Evolutionary conservation across 1,140 invertebrate genomes (phyloP).

Genomic region (Asobara japonica): DNA sequence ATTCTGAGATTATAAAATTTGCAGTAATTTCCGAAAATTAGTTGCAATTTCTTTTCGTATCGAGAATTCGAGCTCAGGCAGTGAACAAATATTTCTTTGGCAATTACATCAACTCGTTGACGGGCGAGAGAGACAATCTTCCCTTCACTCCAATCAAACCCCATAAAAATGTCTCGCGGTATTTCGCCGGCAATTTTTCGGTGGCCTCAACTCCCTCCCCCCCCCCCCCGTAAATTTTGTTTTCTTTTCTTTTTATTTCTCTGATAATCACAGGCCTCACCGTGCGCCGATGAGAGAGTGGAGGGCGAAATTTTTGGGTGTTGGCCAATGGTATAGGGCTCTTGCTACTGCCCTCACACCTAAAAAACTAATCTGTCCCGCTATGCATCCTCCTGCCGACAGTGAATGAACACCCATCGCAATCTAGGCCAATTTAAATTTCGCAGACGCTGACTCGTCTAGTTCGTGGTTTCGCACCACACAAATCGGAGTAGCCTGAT

Average conservation of each 20-base stretch:
- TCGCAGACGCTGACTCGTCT: constrained; percentile 46
- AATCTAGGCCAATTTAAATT: constrained; percentile 60
- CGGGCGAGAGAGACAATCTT: constrained; percentile 38
- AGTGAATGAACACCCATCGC: constrained; percentile 28
- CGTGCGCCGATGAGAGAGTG: constrained; percentile 8
- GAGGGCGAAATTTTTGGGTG: not conserved
- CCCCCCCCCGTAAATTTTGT: not conserved
- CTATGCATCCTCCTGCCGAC: not conserved
- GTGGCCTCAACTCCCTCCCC: constrained; percentile 46
- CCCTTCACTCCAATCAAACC: constrained; percentile 49
- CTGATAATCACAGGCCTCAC: constrained; percentile 54
- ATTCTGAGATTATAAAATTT: too few species aligned
- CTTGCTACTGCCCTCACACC: not conserved
- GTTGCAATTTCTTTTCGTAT: not conserved
- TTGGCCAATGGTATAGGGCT: not conserved
- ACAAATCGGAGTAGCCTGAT: not conserved
- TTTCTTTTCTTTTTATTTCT: constrained; percentile 33
- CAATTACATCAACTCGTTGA: not conserved
- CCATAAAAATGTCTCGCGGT: constrained; percentile 57
- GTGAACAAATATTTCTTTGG: not conserved
- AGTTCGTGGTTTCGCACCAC: constrained; percentile 33
- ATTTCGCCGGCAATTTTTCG: constrained; percentile 60
- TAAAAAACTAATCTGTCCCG: not conserved
- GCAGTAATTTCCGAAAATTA: too few species aligned
- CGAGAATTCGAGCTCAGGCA: too few species aligned